Evolutionary conservation across 2,888 invertebrate species (phyloP).

Genomic region (Latheticus oryzae): DNA sequence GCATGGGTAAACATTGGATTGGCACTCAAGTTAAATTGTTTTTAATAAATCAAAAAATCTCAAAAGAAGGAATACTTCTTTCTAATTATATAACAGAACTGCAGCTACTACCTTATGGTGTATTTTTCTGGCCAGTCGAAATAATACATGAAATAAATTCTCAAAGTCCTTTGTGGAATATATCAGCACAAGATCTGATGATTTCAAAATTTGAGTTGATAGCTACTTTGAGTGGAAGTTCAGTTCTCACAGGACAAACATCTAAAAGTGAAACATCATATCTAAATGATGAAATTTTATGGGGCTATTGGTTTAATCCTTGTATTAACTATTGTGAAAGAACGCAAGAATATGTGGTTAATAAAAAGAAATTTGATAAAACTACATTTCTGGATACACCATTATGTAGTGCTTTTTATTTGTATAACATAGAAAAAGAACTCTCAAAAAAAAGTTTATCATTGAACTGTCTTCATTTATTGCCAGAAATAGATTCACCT

Average conservation of each 20-base stretch:
- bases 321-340: conserved; percentile 68
- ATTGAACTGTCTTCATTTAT: conserved; percentile 18
- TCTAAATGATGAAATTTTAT: conserved; percentile 80
- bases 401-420: conserved; percentile 84
- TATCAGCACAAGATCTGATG: conserved; percentile 80
- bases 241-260: conserved; percentile 79
- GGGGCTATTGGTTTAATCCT: conserved; percentile 81
- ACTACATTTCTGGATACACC: conserved; percentile 79
- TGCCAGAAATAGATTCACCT: no score
- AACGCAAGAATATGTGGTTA: conserved; percentile 70
- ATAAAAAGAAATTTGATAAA: conserved; percentile 72
- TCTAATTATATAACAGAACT: conserved; percentile 79
- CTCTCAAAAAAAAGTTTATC: conserved; percentile 23
- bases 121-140: conserved; percentile 84
- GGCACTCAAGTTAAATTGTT: conserved; percentile 77
- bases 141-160: conserved; percentile 83
- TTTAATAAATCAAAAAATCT: conserved; percentile 70
- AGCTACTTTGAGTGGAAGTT: conserved; percentile 82
- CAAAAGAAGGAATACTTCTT: conserved; percentile 74
- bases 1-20: conserved; percentile 66
- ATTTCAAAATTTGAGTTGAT: conserved; percentile 79
- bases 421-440: conserved; percentile 74
- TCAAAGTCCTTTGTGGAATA: conserved; percentile 79
- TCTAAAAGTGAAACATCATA: conserved; percentile 81
- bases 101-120: conserved; percentile 72